Base-by-base conservation (phyloP, 2,888 invertebrate species). In the Netelia fuscicornis region DNA sequence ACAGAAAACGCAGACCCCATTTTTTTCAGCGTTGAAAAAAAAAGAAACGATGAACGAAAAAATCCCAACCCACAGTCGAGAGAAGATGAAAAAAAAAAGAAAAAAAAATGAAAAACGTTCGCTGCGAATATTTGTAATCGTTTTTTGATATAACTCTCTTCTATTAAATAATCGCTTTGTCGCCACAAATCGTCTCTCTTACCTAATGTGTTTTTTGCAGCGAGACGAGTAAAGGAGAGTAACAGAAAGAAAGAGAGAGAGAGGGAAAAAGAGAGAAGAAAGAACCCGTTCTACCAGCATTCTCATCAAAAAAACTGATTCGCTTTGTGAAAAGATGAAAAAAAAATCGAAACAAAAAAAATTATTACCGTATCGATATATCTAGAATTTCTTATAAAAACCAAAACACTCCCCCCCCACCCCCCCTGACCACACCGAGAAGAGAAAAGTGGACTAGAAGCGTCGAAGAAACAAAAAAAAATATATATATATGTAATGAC, bases 131-230 rank as follows among this genome's bases (percentile, higher is more conserved):
- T 91, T 92, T 91, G 87, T 90, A 91, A 91, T 89, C 88, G 86
- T 87, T 90, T 91, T 90, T 91, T 92, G 89, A 90, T 89, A 90
- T 89, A 90, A 91, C 89, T 90, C 88, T 89, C 88, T 90, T 91
- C 89, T 88, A 89, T 88, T 87, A 88, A 88, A 89, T 78, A 79
- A 79, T 87, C 86, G 84, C 87, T 87, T 86, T 77, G 78, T 88
- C 88, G 90, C 81, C 78, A 72, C 64, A 56, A 58, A 58, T 20
- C 20, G 20, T 87, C 89, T 90, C 74, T 70, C 85, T 87, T 85
- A 87, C 86, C 86, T 87, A 89, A 87, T 89, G 86, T 87, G 83
- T 88, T 90, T 87, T 88, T 87, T 86, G 86, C 89, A 88, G 88
- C 88, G 88, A 87, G 87, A 87, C 11, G 44, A 78, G 56, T 30